Evolutionary conservation across 2,113 vertebrate species (phyloP).

Genomic region (Sinocyclocheilus anophthalmus): DNA sequence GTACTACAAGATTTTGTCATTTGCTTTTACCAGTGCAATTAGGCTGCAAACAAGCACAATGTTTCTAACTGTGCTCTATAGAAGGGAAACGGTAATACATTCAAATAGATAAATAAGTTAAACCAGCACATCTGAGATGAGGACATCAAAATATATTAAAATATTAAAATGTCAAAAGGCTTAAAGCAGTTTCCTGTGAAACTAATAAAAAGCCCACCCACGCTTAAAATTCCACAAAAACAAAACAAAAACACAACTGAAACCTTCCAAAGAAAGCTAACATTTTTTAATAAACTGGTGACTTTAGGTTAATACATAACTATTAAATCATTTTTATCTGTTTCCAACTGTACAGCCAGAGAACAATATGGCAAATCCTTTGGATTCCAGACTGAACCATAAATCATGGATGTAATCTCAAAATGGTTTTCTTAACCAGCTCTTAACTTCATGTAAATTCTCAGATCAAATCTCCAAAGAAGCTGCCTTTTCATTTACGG

Average conservation of each 20-base stretch:
- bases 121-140: slow-evolving; percentile 4
- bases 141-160: slow-evolving; percentile 15
- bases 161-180: slow-evolving; percentile 4
- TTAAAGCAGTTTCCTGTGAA: neutral
- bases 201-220: slow-evolving; percentile 13
- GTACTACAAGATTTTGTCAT: neutral
- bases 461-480: slow-evolving; percentile 27
- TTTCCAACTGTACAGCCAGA: neutral
- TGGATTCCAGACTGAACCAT: neutral
- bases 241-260: neutral
- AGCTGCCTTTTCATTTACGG: slow-evolving; percentile 31
- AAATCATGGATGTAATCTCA: slow-evolving; percentile 1
- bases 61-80: neutral
- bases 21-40: neutral
- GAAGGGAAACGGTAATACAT: slow-evolving; percentile 10
- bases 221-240: neutral
- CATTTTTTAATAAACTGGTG: neutral
- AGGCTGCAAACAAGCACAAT: neutral
- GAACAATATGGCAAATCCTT: neutral
- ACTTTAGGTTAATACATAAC: neutral
- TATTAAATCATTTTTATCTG: slow-evolving; percentile 17
- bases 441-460: slow-evolving; percentile 4
- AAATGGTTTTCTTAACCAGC: neutral
- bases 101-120: slow-evolving; percentile 18
- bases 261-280: slow-evolving; percentile 24